Base-by-base conservation (phyloP, 2,888 invertebrate genomes). In the Nephrocerus scutellatus region DNA sequence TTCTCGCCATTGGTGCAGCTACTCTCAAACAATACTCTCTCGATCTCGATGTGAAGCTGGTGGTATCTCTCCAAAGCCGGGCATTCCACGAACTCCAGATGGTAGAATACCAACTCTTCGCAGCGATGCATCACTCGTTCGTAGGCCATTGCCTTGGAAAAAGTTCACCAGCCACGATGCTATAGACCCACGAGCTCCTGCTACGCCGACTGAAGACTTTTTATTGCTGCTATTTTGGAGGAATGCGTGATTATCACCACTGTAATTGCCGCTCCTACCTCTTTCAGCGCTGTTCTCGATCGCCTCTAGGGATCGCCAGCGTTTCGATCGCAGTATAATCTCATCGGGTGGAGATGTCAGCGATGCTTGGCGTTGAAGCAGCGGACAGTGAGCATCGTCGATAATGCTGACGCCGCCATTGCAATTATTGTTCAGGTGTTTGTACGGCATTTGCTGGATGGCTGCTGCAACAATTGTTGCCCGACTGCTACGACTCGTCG, bases 241-340 rank as follows among this genome's bases (percentile, higher is more conserved):
- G 41, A 14, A 29, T 42, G 31, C 26, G 37, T 7, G 44, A 43
- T 20, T 39, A 47, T 6, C 44, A 43, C 3, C 55, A 48, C 46
- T 45, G 15, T 52, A 57, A 31, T 57, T 55, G 6, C 53, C 52
- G 4, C 48, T 34, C 5, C 39, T 47, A 16, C 50, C 52, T 14
- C 36, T 50, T 43, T 67, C 71, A 23, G 66, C 65, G 30, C 41
- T 36, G 4, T 55, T 57, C 35, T 64, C 63, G 40, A 86, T 74
- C 48, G 80, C 77, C 67, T 88, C 87, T 35, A 86, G 71, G 30
- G 87, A 87, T 53, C 79, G 80, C 81, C 87, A 88, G 57, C 83
- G 76, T 66, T 84, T 84, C 50, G 75, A 60, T 36, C 65, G 73
- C 52, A 72, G 70, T 58, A 74, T 68, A 32, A 62, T 59, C 31